A percentile compares a stretch with the other conserved stretches of the same genome.
These are phyloP conservation scores for Eubasilissa regina DNA, from an alignment of 1,140 invertebrate genomes.

Conservation along the genomic window DNA sequence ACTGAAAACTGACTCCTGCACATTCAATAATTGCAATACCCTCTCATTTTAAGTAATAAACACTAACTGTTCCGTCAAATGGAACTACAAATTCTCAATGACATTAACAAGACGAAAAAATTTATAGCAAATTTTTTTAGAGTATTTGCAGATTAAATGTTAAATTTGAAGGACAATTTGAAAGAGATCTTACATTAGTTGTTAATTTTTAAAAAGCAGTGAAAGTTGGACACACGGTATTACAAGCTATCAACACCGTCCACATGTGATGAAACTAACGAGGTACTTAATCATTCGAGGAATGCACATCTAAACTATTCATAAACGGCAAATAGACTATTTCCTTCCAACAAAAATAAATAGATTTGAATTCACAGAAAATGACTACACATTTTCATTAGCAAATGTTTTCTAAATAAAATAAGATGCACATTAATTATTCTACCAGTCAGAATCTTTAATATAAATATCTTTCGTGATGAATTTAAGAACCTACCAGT, in stretches of 20 bases:
- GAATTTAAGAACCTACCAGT: slow-evolving; percentile 33
- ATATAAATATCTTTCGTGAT: slow-evolving; percentile 29
- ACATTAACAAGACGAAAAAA: slow-evolving; percentile 18
- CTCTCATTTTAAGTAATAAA: slow-evolving; percentile 6
- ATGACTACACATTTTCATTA: neutral
- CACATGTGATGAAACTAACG: no score
- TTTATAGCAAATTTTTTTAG: slow-evolving; percentile 6
- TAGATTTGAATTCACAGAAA: neutral
- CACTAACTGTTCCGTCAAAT: neutral
- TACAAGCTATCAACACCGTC: no score
- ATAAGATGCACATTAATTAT: neutral
- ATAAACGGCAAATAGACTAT: neutral
- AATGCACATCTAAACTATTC: slow-evolving; percentile 21
- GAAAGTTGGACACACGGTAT: neutral
- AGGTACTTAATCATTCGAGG: slow-evolving; percentile 1
- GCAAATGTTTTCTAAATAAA: neutral
- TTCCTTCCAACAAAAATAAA: slow-evolving; percentile 1
- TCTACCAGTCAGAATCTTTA: slow-evolving; percentile 24
- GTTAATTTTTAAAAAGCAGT: slow-evolving; percentile 30
- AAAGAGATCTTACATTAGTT: slow-evolving; percentile 34
- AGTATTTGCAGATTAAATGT: slow-evolving; percentile 11
- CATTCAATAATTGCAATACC: neutral
- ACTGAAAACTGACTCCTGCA: slow-evolving; percentile 20
- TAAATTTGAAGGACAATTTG: slow-evolving; percentile 11
- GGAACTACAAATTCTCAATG: slow-evolving; percentile 9